Base-by-base conservation (phyloP, 35 echinoderm and acorn worm genomes). In the Hemicentrotus pulcherrimus region DNA sequence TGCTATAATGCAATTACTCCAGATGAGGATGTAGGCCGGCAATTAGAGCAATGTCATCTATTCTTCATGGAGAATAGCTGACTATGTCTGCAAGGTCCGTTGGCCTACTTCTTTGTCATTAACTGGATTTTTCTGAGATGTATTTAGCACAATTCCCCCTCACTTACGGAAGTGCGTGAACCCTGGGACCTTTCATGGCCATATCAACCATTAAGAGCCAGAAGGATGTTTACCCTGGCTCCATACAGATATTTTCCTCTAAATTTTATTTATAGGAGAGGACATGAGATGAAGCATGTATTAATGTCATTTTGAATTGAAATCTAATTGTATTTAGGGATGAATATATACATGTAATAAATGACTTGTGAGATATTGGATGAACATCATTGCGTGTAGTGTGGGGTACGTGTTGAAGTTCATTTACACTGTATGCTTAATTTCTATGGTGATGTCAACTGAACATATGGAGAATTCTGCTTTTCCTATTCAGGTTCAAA, bases 121-220 rank as follows among this genome's bases (percentile, higher is more conserved):
- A 78, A 78, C 65, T 78, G 65, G 65, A 78, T 78, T 78, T n/a
- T 78, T 28, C 65, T 8, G 4, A 78, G 65, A 78, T 78, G 65
- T 78, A 78, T 78, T 78, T 78, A 78, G 65, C 65, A 78, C 65
- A 78, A 78, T 78, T 70, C 24, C 65, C 65, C 65, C 65, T 78
- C 28, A 28, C 65, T 22, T 18, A 78, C 24, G 65, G 16, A 78
- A 78, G 65, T 78, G 65, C 65, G 19, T 4, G 65, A 18, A n/a
- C 22, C 65, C 65, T 78, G 19, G 24, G 65, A n/a, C 65, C 65
- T 78, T 22, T 78, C 65, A 78, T 78, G 65, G 65, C 18, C 65
- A 78, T 78, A 16, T 59, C 52, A 2, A 59, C 10, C 52, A 16
- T 9, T 59, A 5, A 59, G 52, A 59, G 11, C 52, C 16, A 16